Conservation (phyloP, 2,888 invertebrate genomes). For the Melipona bicolor region DNA sequence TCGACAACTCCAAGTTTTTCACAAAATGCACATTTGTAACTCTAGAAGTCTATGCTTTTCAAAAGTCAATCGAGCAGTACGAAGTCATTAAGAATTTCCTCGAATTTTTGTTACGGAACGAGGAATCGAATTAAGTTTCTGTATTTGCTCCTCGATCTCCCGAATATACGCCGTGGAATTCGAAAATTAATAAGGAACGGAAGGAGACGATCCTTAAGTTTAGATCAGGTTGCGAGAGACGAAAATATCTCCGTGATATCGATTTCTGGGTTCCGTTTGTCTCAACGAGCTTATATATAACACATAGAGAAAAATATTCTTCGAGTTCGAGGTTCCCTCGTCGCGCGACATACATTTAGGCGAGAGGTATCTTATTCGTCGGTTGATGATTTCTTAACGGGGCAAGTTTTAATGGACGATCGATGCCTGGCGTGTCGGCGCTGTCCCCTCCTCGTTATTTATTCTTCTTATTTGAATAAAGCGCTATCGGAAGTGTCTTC, state of each 20-base stretch:
- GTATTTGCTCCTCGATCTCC: too few relatives aligned
- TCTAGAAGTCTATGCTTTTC: too few relatives aligned
- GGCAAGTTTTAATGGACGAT: constrained; percentile 33
- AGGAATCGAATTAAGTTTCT: too few relatives aligned
- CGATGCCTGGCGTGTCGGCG: constrained; percentile 31
- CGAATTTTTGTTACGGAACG: too few relatives aligned
- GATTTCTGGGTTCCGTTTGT: neutral
- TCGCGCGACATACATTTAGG: neutral
- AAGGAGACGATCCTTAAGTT: too few relatives aligned
- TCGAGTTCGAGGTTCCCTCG: neutral
- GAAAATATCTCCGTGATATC: neutral
- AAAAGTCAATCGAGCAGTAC: too few relatives aligned
- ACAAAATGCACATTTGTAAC: too few relatives aligned
- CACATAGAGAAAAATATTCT: neutral
- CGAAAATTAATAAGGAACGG: too few relatives aligned
- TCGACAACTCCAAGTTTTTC: too few relatives aligned
- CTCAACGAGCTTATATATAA: neutral
- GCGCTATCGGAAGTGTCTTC: constrained; percentile 44
- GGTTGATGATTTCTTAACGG: constrained; percentile 39
- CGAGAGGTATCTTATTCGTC: neutral
- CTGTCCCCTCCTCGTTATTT: constrained; percentile 49
- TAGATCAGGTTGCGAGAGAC: too few relatives aligned
- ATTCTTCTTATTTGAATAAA: constrained; percentile 60
- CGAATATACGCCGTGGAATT: too few relatives aligned
- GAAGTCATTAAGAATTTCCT: too few relatives aligned